These are phyloP conservation scores for Agrochola litura DNA, from an alignment of 2,888 invertebrate genomes.

Conservation along the genomic window DNA sequence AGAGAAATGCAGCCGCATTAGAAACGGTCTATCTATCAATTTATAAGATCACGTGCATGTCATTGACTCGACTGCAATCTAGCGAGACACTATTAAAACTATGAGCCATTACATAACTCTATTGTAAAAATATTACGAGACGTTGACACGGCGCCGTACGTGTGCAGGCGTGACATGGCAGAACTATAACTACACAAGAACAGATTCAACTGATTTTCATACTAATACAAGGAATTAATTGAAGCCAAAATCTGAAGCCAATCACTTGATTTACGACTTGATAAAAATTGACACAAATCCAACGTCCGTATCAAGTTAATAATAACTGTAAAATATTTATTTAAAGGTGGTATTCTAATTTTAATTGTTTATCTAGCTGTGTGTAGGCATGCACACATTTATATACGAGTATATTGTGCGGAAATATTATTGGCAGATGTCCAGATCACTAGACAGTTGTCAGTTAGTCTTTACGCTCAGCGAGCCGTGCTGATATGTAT, in stretches of 20 bases:
- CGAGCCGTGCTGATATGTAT: conserved; percentile 71
- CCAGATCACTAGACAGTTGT: conserved; percentile 72
- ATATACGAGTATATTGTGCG: conserved; percentile 66
- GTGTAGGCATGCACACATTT: conserved; percentile 48
- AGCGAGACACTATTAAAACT: conserved; percentile 57
- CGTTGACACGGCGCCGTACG: conserved; percentile 42
- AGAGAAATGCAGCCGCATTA: conserved; percentile 53
- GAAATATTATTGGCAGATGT: conserved; percentile 72
- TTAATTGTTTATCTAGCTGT: conserved; percentile 62
- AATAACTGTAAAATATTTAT: conserved; percentile 48
- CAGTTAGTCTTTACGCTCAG: conserved; percentile 66
- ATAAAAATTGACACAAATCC: conserved; percentile 37
- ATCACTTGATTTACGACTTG: conserved; percentile 8
- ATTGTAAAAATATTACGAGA: conserved; percentile 51
- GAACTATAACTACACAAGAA: conserved; percentile 19
- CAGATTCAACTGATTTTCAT: conserved; percentile 8
- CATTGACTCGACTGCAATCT: conserved; percentile 58
- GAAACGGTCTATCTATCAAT: conserved; percentile 54
- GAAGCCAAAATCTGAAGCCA: conserved; percentile 20
- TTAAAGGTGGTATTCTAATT: conserved; percentile 50
- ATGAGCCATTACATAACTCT: conserved; percentile 52
- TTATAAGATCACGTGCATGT: conserved; percentile 56
- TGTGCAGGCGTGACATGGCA: conserved; percentile 51
- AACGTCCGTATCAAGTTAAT: conserved; percentile 28
- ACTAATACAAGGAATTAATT: conserved; percentile 16